Evolutionary conservation across 2,113 vertebrate species (phyloP), one percentile per base, ranked within the genome.

Genomic region (Ptychochromis oligacanthus): DNA sequence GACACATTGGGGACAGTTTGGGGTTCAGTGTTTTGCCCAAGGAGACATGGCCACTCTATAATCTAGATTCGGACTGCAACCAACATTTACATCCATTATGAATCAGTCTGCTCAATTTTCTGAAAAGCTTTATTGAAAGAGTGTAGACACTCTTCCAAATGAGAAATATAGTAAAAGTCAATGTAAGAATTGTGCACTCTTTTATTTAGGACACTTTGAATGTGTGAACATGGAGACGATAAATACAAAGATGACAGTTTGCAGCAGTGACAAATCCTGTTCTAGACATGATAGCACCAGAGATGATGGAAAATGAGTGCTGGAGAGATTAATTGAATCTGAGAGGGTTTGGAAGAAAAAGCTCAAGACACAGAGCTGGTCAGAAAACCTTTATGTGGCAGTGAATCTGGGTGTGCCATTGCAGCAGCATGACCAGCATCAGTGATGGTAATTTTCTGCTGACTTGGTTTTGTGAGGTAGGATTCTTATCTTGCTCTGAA

Each of bases 341-440:
- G 43, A 83, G 52, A 64, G 24, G 15, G 49, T 17, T 52, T 52
- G 6, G 67, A 72, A 5, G 28, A 1, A 17, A 79, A 55, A 80
- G 65, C 46, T 72, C 67, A 72, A 1, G 11, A 52, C 31, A 46
- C 34, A 60, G 12, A 77, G 55, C 62, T 67, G 22, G 75, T 4
- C 13, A 56, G 12, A 26, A 78, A 20, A 15, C 46, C 80, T 13
- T 77, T 56, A 65, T 36, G 72, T 76, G 57, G 40, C 60, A 65
- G 28, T 52, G 17, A 58, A 64, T 70, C 28, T 79, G 85, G 81
- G 74, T 62, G 86, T 83, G 86, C 79, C 81, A 52, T 84, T 84
- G 88, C 80, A 86, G 72, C 75, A 84, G 75, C 58, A 49, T 77
- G 43, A 80, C 49, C n/a, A 0, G 43, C 15, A 61, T 83, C 60